Evolutionary conservation across 2,888 invertebrate genomes (phyloP).

Genomic region (Sphaeridia pumilis): DNA sequence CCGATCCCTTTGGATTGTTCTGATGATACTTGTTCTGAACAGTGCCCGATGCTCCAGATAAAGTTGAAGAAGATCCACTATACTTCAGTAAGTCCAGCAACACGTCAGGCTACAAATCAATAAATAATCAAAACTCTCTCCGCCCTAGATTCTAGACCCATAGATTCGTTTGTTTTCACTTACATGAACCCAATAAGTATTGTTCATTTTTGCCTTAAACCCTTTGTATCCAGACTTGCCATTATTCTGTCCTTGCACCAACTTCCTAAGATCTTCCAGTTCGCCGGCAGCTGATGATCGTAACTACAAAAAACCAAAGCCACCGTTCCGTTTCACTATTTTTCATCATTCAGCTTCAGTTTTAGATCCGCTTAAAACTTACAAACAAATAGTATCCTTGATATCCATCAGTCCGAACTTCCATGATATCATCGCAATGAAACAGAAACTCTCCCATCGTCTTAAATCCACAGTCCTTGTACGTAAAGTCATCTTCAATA

Average conservation of each 20-base stretch:
- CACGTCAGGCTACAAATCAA: no score
- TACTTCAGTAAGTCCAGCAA: no score
- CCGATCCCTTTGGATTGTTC: no score
- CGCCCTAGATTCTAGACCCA: neutral
- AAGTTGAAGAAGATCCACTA: no score
- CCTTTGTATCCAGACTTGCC: constrained; percentile 4
- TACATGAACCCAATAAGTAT: constrained; percentile 3
- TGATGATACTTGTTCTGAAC: no score
- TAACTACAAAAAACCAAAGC: constrained; percentile 3
- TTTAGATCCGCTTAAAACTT: neutral
- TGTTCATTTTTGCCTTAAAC: neutral
- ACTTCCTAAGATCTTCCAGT: constrained; percentile 3
- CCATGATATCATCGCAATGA: constrained; percentile 12
- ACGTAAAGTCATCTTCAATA: constrained; percentile 5
- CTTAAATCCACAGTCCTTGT: constrained; percentile 5
- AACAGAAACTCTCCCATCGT: constrained; percentile 9
- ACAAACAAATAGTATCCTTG: constrained; percentile 8
- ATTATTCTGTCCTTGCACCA: constrained; percentile 1
- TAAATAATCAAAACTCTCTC: no score
- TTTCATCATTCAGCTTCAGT: neutral
- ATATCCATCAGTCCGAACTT: neutral
- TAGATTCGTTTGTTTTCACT: neutral
- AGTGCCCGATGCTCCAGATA: no score
- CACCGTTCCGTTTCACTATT: neutral
- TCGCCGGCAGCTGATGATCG: constrained; percentile 2